Conservation (phyloP, 2,888 invertebrate species). For the Xiphydria camelus region DNA sequence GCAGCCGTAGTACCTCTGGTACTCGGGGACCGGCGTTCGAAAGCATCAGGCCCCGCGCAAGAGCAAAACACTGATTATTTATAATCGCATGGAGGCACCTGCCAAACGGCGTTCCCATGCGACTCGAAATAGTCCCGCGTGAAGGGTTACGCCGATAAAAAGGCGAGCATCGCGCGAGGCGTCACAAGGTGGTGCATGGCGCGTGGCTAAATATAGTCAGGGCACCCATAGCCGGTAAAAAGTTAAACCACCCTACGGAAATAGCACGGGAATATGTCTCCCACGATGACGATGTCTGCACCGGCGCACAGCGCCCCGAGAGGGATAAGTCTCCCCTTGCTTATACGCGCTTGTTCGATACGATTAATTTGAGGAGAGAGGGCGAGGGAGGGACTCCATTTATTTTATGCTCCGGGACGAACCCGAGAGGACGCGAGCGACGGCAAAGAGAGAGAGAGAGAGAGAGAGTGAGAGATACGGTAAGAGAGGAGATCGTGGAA, state of each 20-base stretch:
- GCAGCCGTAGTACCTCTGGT: too few species aligned
- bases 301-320: background rate
- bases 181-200: constrained; percentile 35
- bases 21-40: too few species aligned
- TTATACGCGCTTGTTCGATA: background rate
- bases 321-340: background rate
- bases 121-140: constrained; percentile 41
- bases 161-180: constrained; percentile 27
- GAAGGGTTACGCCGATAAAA: constrained; percentile 28
- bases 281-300: constrained; percentile 46
- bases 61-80: constrained; percentile 41
- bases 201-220: constrained; percentile 40
- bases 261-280: constrained; percentile 38
- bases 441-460: constrained; percentile 2
- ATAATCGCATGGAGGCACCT: constrained; percentile 48
- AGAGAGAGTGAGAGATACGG: too few species aligned
- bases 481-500: constrained; percentile 8
- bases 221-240: constrained; percentile 31
- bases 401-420: constrained; percentile 17
- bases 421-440: constrained; percentile 3
- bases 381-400: too few species aligned
- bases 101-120: constrained; percentile 50
- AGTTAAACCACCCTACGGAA: constrained; percentile 42
- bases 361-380: constrained; percentile 1
- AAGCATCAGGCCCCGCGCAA: background rate